Percentiles rank a stretch among this genome's conserved stretches.
These are phyloP conservation scores for Monoplex corrugatus DNA, from an alignment of 2,888 invertebrate species.

Conservation along the genomic window DNA sequence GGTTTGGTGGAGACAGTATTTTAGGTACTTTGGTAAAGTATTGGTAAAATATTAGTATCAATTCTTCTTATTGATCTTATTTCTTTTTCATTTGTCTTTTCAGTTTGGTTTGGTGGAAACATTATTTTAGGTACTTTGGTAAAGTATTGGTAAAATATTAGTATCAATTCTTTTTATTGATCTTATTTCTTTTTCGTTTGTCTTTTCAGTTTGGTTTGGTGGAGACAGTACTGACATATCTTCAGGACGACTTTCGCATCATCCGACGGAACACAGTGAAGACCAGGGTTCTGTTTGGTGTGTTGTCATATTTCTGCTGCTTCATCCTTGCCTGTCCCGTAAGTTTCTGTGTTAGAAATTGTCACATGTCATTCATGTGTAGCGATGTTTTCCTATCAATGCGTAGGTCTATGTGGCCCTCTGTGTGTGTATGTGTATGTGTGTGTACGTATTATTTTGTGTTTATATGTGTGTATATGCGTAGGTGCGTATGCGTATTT, in stretches of 20 bases:
- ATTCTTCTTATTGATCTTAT: no score
- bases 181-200: no score
- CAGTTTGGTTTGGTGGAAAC: no score
- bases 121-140: no score
- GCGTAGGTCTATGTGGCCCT: background rate
- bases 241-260: slow-evolving; percentile 10
- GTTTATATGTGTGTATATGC: background rate
- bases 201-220: background rate
- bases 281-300: background rate
- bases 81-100: no score
- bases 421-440: background rate
- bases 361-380: no score
- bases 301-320: background rate
- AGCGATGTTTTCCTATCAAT: background rate
- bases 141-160: no score
- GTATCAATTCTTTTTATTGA: no score
- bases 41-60: no score
- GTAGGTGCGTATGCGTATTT: background rate
- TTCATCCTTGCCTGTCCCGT: background rate
- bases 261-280: background rate
- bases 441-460: background rate
- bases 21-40: no score
- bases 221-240: slow-evolving; percentile 7
- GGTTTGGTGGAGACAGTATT: no score
- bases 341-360: no score